Evolutionary conservation across 64 coral and sea anemone species (phyloP), one percentile per base, ranked within the genome.

Genomic region (Cladopsammia gracilis): DNA sequence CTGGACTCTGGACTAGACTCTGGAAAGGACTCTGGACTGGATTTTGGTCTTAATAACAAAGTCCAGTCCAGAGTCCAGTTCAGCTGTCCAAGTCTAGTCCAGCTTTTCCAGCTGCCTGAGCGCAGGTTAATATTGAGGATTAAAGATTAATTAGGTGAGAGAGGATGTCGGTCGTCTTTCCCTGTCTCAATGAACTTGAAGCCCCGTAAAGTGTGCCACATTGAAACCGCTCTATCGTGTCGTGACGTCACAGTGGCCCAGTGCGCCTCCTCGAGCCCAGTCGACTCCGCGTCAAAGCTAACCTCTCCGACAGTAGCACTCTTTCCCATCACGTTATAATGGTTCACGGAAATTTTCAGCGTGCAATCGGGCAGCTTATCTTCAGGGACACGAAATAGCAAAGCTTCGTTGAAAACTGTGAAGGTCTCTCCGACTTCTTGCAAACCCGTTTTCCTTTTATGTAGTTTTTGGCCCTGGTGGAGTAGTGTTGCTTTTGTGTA

Each of bases 401-500:
- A 70, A 68, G 83, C 92, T 62, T 97, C 95, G 82, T 97, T 97
- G 83, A 97, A 97, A 19, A 94, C 80, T 66, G 95, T 97, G 82
- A 73, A 91, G 82, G 62, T 85, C 20, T 83, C 24, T 6, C 92
- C 88, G 10, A 87, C 88, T 58, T 94, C 95, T 18, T 88, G 88
- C 56, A 97, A 70, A 71, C 86, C 82, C 2, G 95, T 94, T 77
- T 97, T 97, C 26, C 95, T 87, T 64, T 97, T 97, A 4, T 58
- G 79, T 13, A 97, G 56, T 45, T 68, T 81, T 82, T 95, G 58
- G 25, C 79, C 65, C 7, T 95, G 76, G 23, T 81, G 62, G 20
- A 77, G 12, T 12, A 94, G 90, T 7, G 67, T 68, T 13, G 80
- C 92, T 65, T 97, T 97, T 0, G 90, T 93, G 65, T 97, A 97